Conservation (phyloP, 2,888 invertebrate genomes). For the Pollenia angustigena region DNA sequence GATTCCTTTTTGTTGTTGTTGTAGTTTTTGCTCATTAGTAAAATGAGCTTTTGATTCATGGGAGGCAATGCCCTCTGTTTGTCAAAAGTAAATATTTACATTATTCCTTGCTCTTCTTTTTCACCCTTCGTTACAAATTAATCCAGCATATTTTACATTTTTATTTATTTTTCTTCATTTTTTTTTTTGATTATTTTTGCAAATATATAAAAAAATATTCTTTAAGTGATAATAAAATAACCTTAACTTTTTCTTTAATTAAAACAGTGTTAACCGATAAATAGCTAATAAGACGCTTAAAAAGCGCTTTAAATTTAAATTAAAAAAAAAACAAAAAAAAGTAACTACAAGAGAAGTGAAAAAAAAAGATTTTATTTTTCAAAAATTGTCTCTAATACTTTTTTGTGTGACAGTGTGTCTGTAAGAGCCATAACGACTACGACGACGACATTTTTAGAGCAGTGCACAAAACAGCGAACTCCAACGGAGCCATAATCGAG, state of each 20-base stretch:
- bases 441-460: constrained; percentile 67
- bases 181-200: neutral
- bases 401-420: constrained; percentile 17
- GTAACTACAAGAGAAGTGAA: constrained; percentile 5
- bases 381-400: constrained; percentile 48
- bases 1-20: neutral
- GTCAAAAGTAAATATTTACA: constrained; percentile 13
- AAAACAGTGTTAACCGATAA: neutral
- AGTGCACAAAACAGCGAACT: constrained; percentile 68
- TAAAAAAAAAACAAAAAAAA: constrained; percentile 17
- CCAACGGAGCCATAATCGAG: constrained; percentile 63
- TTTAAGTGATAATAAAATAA: too few species aligned
- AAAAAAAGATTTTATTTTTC: constrained; percentile 21
- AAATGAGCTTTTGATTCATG: constrained; percentile 22
- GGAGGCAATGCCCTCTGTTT: constrained; percentile 28
- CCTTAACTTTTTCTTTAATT: too few species aligned
- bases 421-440: constrained; percentile 2
- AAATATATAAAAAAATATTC: neutral
- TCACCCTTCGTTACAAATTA: neutral
- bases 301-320: constrained; percentile 15
- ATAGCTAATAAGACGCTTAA: constrained; percentile 46
- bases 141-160: neutral
- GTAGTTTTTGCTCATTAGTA: constrained; percentile 38
- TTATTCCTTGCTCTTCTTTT: neutral
- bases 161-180: constrained; percentile 11